Evolutionary conservation across 2,797 vertebrate species (phyloP).

Genomic region (Decapterus maruadsi): DNA sequence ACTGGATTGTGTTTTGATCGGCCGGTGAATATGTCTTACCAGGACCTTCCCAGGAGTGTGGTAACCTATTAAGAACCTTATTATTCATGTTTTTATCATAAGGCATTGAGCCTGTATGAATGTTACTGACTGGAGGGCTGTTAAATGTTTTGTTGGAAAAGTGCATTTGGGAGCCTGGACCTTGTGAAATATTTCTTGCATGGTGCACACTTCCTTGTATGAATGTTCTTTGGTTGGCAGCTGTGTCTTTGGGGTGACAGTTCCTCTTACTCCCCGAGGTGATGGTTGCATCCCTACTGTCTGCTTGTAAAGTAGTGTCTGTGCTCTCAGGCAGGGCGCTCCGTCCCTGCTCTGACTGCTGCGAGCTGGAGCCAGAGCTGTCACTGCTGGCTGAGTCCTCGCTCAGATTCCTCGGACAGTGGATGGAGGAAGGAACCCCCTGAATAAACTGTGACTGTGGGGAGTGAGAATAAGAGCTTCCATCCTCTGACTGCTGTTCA

Average conservation of each 20-base stretch:
- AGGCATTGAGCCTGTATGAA: slow-evolving; percentile 81
- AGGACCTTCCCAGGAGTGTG: slow-evolving; percentile 90
- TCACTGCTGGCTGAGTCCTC: slow-evolving; percentile 85
- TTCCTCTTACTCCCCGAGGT: slow-evolving; percentile 86
- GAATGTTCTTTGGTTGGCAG: slow-evolving; percentile 86
- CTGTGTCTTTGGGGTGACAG: slow-evolving; percentile 84
- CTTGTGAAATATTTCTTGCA: slow-evolving; percentile 87
- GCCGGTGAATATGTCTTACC: slow-evolving; percentile 86
- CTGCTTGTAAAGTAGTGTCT: slow-evolving; percentile 86
- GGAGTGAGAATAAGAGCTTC: slow-evolving; percentile 81
- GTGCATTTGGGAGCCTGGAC: slow-evolving; percentile 89
- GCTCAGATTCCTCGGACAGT: slow-evolving; percentile 85
- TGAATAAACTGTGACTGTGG: slow-evolving; percentile 85
- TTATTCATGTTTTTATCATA: slow-evolving; percentile 88
- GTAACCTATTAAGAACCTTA: slow-evolving; percentile 82
- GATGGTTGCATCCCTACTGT: slow-evolving; percentile 83
- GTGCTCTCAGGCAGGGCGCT: slow-evolving; percentile 87
- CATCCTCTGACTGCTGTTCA: slow-evolving; percentile 82
- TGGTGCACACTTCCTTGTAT: slow-evolving; percentile 88
- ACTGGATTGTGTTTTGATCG: slow-evolving; percentile 88
- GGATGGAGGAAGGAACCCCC: slow-evolving; percentile 77
- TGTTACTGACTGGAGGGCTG: slow-evolving; percentile 76
- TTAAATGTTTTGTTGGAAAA: slow-evolving; percentile 89
- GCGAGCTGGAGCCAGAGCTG: slow-evolving; percentile 86
- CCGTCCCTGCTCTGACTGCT: slow-evolving; percentile 86